Evolutionary conservation across 2,797 vertebrate genomes (phyloP), one percentile per base, ranked within the genome.

Genomic region (Sparus aurata): DNA sequence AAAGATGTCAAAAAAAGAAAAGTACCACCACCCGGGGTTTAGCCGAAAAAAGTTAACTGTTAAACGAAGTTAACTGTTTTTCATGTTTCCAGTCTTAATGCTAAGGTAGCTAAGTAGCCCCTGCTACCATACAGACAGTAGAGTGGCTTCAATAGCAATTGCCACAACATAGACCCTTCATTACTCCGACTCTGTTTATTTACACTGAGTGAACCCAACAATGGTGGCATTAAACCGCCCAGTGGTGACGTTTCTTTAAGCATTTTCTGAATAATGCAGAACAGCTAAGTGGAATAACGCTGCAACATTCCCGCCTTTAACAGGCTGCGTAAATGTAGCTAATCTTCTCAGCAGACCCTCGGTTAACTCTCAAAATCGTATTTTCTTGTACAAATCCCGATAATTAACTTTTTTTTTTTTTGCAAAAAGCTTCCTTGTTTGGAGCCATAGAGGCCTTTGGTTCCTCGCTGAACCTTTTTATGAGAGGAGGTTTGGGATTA

Each of bases 391-490:
- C 8, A 45, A 38, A 68, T 64, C 15, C 41, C 9, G 46, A 79
- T n/a, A 4, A n/a, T 78, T 11, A 38, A 41, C 11, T 41, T 27
- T 27, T n/a, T n/a, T 27, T 27, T 27, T 4, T 27, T 5, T 34
- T 5, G 30, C 6, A 16, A 45, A 45, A 34, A 34, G 34, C 34
- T 1, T 62, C 27, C 4, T 27, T 30, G 3, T 47, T 58, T 72
- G 18, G 5, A 16, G 3, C 12, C 12, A 72, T 16, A 10, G 12
- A 70, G 25, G 16, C 27, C 3, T 25, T 54, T 43, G 54, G 7
- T 25, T 69, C 15, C 3, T 18, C 53, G 62, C 25, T 43, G 22
- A 75, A 62, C 10, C 12, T 66, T 84, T 85, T 81, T 27, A 84
- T 66, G 12, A 45, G 46, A 22, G 25, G 22, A 72, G 74, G 64